phyloP scores from a whole-genome alignment of 2,888 invertebrate genomes.

The Morinoia aosen region DNA sequence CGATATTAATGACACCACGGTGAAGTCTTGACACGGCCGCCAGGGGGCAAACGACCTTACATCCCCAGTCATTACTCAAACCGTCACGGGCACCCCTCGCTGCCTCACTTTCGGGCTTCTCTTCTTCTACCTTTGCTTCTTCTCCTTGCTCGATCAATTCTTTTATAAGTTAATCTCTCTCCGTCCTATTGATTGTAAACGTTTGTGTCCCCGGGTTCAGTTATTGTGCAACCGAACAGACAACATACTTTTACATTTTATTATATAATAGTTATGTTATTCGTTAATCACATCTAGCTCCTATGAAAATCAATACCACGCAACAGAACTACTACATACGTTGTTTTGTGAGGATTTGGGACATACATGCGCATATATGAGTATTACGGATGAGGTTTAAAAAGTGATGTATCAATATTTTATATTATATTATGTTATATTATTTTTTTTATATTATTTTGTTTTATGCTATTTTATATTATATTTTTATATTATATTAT shows the following conservation, averaged over 20 bases:
- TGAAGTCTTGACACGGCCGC: conserved; percentile 55
- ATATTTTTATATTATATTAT: too few relatives aligned
- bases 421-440: too few relatives aligned
- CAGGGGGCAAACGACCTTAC: conserved; percentile 57
- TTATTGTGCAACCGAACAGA: neutral
- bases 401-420: too few relatives aligned
- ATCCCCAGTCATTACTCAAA: conserved; percentile 54
- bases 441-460: too few relatives aligned
- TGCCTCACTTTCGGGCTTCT: conserved; percentile 16
- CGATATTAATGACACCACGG: conserved; percentile 58
- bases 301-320: neutral
- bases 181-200: neutral
- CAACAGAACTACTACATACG: neutral
- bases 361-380: neutral
- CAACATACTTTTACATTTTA: neutral
- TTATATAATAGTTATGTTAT: neutral
- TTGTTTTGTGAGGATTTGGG: neutral
- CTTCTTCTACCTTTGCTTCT: neutral
- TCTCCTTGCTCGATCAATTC: neutral
- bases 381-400: too few relatives aligned
- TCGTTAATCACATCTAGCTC: neutral
- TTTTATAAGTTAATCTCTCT: neutral
- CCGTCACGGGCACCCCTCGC: conserved; percentile 53
- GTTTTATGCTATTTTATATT: too few relatives aligned
- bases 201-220: neutral